Evolutionary conservation across 2,113 vertebrate genomes (phyloP), one percentile per base, ranked within the genome.

Genomic region (Rostratula benghalensis): DNA sequence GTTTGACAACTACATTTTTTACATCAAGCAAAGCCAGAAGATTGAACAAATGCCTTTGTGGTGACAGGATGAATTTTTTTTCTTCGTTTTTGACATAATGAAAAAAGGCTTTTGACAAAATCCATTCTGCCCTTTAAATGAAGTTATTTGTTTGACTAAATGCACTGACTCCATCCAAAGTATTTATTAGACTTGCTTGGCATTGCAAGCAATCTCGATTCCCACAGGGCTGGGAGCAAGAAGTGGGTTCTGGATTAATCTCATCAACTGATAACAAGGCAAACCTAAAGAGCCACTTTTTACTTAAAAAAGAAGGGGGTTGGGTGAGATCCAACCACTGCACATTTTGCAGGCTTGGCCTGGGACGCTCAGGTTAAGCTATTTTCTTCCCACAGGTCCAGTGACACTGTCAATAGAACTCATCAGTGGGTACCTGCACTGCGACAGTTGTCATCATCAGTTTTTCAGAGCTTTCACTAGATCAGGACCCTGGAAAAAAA

Each of bases 111-210:
- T 94, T 95, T 97, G 96, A 97, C 96, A 96, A 97, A 97, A 97
- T 93, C 92, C 96, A 95, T 97, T 96, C 94, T 97, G 88, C 86
- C 93, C 95, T 97, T 95, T 92, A 91, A 96, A 97, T 97, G 93
- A 97, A 97, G 96, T 97, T 96, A 97, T 97, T 97, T 97, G 90
- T 97, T 97, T 96, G 96, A 93, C 96, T 96, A 97, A 97, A 97
- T 86, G 86, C 92, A 94, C 74, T 91, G 92, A 85, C 94, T 96
- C 91, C 77, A 69, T 97, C 92, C 92, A 90, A 94, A 94, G 95
- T 96, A 94, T 94, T 97, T 94, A 95, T 91, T 92, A 95, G 85
- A n/a, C 75, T 92, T 86, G 43, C 80, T 77, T 93, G 91, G 92
- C 57, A 48, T 88, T 91, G 76, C 78, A 95, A 71, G 61, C 85